Evolutionary conservation across 1,140 invertebrate genomes (phyloP).

Genomic region (Tyrophagus putrescentiae): DNA sequence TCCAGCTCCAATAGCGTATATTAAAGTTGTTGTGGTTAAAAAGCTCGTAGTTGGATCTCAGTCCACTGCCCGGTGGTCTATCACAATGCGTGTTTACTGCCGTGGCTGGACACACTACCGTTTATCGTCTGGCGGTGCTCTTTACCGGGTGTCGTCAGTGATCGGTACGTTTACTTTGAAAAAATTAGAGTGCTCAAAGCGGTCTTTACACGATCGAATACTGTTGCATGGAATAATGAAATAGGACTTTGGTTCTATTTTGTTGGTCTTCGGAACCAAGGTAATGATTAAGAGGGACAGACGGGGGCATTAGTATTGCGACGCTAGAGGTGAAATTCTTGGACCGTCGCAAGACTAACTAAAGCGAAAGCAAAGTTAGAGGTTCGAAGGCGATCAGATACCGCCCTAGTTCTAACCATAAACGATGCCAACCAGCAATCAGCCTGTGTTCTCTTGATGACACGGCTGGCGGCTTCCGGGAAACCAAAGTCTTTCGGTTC

Average conservation of each 20-base stretch:
- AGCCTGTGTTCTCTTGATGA: slow-evolving; percentile 38
- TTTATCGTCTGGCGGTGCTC: slow-evolving; percentile 30
- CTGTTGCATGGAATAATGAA: slow-evolving; percentile 62
- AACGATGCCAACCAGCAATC: slow-evolving; percentile 65
- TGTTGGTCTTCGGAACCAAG: slow-evolving; percentile 41
- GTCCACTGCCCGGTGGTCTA: slow-evolving; percentile 39
- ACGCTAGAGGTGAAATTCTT: slow-evolving; percentile 53
- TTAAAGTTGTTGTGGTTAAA: slow-evolving; percentile 48
- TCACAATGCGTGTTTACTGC: slow-evolving; percentile 23
- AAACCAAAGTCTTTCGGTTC: slow-evolving; percentile 67
- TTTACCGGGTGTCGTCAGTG: slow-evolving; percentile 34
- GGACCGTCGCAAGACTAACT: slow-evolving; percentile 60
- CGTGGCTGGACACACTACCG: slow-evolving; percentile 19
- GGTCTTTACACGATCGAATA: slow-evolving; percentile 39
- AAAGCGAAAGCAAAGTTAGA: slow-evolving; percentile 62
- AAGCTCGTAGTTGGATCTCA: slow-evolving; percentile 36
- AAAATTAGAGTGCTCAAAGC: slow-evolving; percentile 50
- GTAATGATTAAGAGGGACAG: slow-evolving; percentile 51
- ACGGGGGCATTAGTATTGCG: slow-evolving; percentile 38
- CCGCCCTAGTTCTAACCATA: slow-evolving; percentile 71
- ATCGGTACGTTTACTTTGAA: slow-evolving; percentile 52
- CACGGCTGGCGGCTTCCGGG: slow-evolving; percentile 35
- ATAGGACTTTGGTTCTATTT: slow-evolving; percentile 60
- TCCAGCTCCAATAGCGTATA: slow-evolving; percentile 79
- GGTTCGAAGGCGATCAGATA: slow-evolving; percentile 67